Evolutionary conservation across 2,888 invertebrate genomes (phyloP).

Genomic region (Pantelozetes paolii): DNA sequence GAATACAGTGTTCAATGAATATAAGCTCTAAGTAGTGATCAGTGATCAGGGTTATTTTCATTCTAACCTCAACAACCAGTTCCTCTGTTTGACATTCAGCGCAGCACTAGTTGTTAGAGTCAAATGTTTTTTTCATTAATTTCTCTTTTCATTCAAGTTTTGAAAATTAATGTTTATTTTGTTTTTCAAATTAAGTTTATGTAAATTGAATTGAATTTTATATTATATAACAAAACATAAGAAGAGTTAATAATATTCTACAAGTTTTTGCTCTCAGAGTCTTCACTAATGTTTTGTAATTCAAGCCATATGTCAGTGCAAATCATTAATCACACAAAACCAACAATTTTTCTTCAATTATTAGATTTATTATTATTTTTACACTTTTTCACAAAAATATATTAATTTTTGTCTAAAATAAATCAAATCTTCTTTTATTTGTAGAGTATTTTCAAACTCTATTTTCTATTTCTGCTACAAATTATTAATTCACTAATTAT

Average conservation of each 20-base stretch:
- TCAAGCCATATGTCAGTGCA: neutral
- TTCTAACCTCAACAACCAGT: too few species aligned
- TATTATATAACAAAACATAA: neutral
- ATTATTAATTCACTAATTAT: neutral
- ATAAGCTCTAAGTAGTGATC: too few species aligned
- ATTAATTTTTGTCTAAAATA: neutral
- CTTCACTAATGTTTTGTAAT: slow-evolving; percentile 6
- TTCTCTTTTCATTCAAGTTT: neutral
- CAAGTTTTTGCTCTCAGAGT: neutral
- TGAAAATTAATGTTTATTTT: slow-evolving; percentile 20
- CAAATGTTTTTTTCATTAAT: neutral
- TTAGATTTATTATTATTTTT: neutral
- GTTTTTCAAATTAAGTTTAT: slow-evolving; percentile 23
- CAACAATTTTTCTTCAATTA: neutral
- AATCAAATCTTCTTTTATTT: too few species aligned
- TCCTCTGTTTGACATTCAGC: too few species aligned
- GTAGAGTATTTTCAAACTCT: too few species aligned
- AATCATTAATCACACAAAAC: slow-evolving; percentile 24
- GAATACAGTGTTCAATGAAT: too few species aligned
- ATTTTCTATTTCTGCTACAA: too few species aligned
- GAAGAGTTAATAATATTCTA: neutral
- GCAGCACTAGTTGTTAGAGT: too few species aligned
- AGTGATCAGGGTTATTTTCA: neutral
- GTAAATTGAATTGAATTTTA: slow-evolving; percentile 4
- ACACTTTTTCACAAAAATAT: neutral